Evolutionary conservation across 2,888 invertebrate species (phyloP).

Genomic region (Lypha dubia): DNA sequence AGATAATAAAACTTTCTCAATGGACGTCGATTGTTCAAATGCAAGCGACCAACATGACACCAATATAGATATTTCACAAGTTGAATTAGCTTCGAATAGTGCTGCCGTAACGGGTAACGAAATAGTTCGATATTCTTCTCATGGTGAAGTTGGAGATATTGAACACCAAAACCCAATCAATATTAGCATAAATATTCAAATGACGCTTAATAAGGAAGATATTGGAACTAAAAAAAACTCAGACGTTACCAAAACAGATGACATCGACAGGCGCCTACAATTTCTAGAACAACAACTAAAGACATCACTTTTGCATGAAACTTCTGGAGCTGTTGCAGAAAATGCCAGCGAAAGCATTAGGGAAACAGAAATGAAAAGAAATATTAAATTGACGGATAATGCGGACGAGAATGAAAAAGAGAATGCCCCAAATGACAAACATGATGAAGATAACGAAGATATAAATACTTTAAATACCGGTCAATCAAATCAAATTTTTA

Average conservation of each 20-base stretch:
- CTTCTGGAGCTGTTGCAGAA: neutral
- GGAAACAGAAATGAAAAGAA: neutral
- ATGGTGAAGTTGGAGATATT: conserved; percentile 77
- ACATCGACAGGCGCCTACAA: conserved; percentile 76
- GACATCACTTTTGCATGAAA: conserved; percentile 55
- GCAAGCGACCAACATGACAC: conserved; percentile 40
- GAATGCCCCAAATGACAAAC: neutral
- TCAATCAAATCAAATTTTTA: neutral
- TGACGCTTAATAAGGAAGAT: conserved; percentile 77
- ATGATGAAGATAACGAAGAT: neutral
- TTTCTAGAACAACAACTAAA: conserved; percentile 77
- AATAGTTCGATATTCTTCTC: conserved; percentile 78
- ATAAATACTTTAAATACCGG: neutral
- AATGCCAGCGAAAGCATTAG: neutral
- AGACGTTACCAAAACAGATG: conserved; percentile 74
- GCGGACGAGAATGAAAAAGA: neutral
- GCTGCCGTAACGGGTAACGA: conserved; percentile 78
- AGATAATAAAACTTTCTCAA: conserved; percentile 74
- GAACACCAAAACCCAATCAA: conserved; percentile 78
- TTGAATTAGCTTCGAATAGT: conserved; percentile 70
- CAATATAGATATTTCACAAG: conserved; percentile 51
- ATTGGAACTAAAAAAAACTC: conserved; percentile 64
- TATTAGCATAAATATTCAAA: conserved; percentile 81
- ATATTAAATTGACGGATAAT: neutral
- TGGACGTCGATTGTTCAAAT: conserved; percentile 76